Conservation (phyloP, 2,113 vertebrate species). For the Xenus cinereus region DNA sequence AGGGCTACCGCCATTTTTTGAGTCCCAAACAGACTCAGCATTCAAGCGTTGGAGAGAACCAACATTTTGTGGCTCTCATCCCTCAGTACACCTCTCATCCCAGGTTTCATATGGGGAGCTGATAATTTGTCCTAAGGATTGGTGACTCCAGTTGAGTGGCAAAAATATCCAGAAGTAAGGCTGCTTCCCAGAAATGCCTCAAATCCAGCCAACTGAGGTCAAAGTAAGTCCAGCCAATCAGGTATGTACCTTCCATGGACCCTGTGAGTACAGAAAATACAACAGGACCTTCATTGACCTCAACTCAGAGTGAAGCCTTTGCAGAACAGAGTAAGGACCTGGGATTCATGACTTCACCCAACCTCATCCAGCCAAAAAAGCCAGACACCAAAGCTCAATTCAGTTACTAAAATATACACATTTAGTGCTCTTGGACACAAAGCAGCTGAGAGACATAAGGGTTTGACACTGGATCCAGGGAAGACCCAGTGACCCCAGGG, state of each 20-base stretch:
- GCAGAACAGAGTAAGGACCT: not conserved
- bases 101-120: not conserved
- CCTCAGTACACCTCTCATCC: not conserved
- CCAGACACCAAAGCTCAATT: not conserved
- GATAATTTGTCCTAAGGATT: not conserved
- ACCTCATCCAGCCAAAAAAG: not conserved
- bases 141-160: not conserved
- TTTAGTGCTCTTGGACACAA: not conserved
- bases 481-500: not conserved
- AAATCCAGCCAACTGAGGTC: not conserved
- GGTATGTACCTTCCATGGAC: too few species aligned
- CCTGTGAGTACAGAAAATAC: not conserved
- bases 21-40: not conserved
- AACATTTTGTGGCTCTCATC: accelerated
- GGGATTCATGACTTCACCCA: not conserved
- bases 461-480: not conserved
- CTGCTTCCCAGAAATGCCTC: not conserved
- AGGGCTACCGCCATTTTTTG: not conserved
- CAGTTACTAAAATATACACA: not conserved
- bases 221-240: not conserved
- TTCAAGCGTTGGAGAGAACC: not conserved
- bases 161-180: not conserved
- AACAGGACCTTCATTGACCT: not conserved
- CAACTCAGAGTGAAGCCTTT: not conserved
- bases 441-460: not conserved